Evolutionary conservation across 2,113 vertebrate genomes (phyloP).

Genomic region (Hypanus sabinus): DNA sequence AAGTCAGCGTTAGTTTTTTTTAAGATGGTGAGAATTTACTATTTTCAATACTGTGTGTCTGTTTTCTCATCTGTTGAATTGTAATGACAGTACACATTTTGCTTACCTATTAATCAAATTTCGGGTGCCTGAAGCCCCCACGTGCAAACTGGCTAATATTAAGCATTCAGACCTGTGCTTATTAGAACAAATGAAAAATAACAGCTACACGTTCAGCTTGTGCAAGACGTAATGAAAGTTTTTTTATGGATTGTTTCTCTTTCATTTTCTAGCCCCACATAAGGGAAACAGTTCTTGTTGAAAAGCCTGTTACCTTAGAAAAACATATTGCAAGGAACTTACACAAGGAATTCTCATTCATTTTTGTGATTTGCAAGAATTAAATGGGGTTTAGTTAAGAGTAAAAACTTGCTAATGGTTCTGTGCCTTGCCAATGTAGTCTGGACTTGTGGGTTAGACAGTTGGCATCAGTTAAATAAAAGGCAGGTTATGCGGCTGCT

Average conservation of each 20-base stretch:
- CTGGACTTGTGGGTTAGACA: neutral
- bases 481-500: neutral
- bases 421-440: neutral
- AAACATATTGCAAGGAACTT: neutral
- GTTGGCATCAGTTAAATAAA: neutral
- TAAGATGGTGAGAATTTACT: no score
- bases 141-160: neutral
- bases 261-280: neutral
- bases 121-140: neutral
- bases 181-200: neutral
- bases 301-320: neutral
- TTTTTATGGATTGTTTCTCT: neutral
- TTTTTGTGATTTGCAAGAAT: neutral
- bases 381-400: neutral
- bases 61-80: neutral
- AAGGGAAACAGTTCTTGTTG: neutral
- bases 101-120: neutral
- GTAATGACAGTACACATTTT: conserved; percentile 11
- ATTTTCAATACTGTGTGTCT: neutral
- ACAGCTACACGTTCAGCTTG: neutral
- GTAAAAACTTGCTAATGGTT: neutral
- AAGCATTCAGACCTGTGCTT: neutral
- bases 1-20: neutral
- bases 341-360: neutral
- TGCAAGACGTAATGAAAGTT: neutral